Evolutionary conservation across 2,888 invertebrate species (phyloP), one percentile per base, ranked within the genome.

Genomic region (Hydriomena furcata): DNA sequence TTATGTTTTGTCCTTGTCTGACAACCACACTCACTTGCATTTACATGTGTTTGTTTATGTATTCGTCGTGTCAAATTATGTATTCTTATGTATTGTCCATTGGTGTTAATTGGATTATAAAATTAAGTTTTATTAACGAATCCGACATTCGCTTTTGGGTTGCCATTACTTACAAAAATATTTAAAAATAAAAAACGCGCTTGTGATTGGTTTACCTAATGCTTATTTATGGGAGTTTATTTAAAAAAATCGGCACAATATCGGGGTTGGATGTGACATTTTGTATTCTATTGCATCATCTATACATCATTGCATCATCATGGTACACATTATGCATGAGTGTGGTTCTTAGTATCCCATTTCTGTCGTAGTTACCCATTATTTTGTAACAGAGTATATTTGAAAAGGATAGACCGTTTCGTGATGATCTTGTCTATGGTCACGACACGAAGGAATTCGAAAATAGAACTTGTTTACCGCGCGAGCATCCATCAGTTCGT

Each of bases 21-120:
- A 79, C 77, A 87, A 87, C 89, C 89, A 90, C 89, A 89, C 89
- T 89, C 89, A 89, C 87, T 78, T 89, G 89, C 89, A 90, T 89
- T 81, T 82, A 83, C 82, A 65, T 68, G 67, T 76, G 63, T 75
- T 59, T 60, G 63, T 61, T 48, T 57, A 57, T 59, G 55, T 58
- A 38, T 57, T 44, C 48, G 59, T 56, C 57, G 45, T 60, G 48
- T 60, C 57, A 45, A 60, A 55, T 57, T 56, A 57, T 51, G 37
- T 60, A 49, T 51, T 35, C n/a, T 54, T 59, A 47, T 60, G 28
- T 65, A 46, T 58, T 63, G 43, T 62, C 65, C 60, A 62, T 74
- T 58, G 62, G 58, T 73, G 68, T 73, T 66, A 50, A 56, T 60
- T 49, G 32, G 46, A 61, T 58, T 54, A 40, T 41, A 40, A 61